phyloP scores from a whole-genome alignment of 2,797 vertebrate genomes.

The Ceyx erithaca region DNA sequence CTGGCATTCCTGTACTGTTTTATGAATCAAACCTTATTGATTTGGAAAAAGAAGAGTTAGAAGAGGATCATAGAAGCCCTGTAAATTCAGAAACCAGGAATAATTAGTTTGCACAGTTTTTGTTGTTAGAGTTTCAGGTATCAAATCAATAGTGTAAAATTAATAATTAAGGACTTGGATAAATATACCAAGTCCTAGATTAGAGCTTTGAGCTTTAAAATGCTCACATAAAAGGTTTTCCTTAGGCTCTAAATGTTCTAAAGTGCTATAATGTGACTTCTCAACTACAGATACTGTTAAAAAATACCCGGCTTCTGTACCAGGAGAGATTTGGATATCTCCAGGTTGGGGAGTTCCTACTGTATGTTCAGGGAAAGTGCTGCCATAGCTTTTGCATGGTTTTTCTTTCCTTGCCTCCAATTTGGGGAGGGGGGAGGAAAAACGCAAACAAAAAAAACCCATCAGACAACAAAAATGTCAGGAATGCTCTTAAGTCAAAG shows the following conservation, averaged over 20 bases:
- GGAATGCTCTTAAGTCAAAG: background rate
- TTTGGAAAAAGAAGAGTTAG: conserved; percentile 59
- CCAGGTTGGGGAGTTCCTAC: background rate
- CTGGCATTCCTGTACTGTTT: conserved; percentile 45
- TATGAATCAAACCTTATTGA: conserved; percentile 75
- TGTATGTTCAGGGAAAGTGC: background rate
- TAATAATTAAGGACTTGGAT: conserved; percentile 80
- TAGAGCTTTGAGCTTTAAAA: conserved; percentile 79
- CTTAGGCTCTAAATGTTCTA: conserved; percentile 57
- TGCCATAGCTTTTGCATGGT: background rate
- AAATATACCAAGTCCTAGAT: conserved; percentile 80
- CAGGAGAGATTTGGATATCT: conserved; percentile 30
- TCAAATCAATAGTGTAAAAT: conserved; percentile 78
- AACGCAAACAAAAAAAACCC: background rate
- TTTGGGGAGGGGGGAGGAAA: accelerated
- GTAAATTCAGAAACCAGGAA: conserved; percentile 70
- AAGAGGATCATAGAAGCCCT: conserved; percentile 63
- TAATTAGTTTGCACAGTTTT: conserved; percentile 78
- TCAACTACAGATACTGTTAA: conserved; percentile 58
- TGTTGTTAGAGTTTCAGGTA: conserved; percentile 78
- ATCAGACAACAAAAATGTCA: background rate
- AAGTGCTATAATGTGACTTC: conserved; percentile 69
- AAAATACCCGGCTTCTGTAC: conserved; percentile 42
- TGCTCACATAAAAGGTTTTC: conserved; percentile 70
- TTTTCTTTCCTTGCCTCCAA: background rate